Evolutionary conservation across 2,888 invertebrate species (phyloP).

Genomic region (Lypha dubia): DNA sequence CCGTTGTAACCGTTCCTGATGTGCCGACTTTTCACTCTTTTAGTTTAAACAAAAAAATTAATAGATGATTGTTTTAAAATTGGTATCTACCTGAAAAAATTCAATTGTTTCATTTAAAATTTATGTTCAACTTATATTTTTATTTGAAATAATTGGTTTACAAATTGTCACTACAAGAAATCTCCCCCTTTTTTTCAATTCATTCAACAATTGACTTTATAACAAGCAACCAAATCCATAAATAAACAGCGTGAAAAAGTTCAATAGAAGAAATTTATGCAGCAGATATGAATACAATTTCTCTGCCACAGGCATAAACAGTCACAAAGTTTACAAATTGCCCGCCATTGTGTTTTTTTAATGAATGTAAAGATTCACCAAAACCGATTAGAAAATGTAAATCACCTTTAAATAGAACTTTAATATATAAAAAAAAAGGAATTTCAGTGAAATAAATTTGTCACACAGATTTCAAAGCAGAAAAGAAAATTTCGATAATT

Average conservation of each 20-base stretch:
- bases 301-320: not conserved
- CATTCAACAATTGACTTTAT: slow-evolving; percentile 29
- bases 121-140: slow-evolving; percentile 34
- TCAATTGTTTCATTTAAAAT: slow-evolving; percentile 33
- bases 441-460: slow-evolving; percentile 3
- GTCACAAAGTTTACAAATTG: slow-evolving; percentile 32
- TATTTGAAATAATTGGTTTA: slow-evolving; percentile 81
- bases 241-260: slow-evolving; percentile 56
- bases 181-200: not conserved
- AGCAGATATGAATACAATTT: slow-evolving; percentile 11
- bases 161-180: slow-evolving; percentile 79
- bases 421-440: slow-evolving; percentile 9
- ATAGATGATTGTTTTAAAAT: slow-evolving; percentile 58
- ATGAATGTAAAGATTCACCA: slow-evolving; percentile 25
- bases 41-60: slow-evolving; percentile 44
- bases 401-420: slow-evolving; percentile 4
- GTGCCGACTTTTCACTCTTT: slow-evolving; percentile 9
- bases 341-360: slow-evolving; percentile 34
- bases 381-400: slow-evolving; percentile 22
- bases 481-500: too few relatives aligned
- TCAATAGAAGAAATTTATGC: slow-evolving; percentile 11
- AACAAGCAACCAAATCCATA: slow-evolving; percentile 2
- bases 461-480: not conserved
- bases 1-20: too few relatives aligned
- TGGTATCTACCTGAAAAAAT: slow-evolving; percentile 32